phyloP scores from a whole-genome alignment of 2,113 vertebrate species.

The Leucosticte australis region DNA sequence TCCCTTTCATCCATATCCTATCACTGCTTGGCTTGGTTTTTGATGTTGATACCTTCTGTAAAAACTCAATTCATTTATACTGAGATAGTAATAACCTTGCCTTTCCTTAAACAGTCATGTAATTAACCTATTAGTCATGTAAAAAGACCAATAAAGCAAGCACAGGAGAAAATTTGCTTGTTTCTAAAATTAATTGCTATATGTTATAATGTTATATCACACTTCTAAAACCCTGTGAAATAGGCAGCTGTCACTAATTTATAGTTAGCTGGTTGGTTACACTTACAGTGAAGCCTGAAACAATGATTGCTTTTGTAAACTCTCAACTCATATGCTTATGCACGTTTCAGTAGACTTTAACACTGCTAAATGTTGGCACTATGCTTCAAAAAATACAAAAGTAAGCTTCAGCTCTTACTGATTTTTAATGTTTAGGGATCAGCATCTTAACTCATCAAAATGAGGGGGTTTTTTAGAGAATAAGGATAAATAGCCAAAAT shows the following conservation, averaged over 20 bases:
- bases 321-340: not conserved
- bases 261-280: not conserved
- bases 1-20: not conserved
- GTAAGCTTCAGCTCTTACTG: not conserved
- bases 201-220: not conserved
- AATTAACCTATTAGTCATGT: not conserved
- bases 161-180: not conserved
- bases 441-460: not conserved
- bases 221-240: not conserved
- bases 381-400: not conserved
- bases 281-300: not conserved
- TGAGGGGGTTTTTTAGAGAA: fast-evolving
- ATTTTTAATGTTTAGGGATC: not conserved
- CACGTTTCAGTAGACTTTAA: not conserved
- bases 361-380: not conserved
- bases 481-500: not conserved
- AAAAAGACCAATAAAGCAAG: not conserved
- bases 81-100: not conserved
- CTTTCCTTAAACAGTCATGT: not conserved
- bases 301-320: not conserved
- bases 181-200: conserved; percentile 5
- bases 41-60: not conserved
- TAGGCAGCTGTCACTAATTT: not conserved
- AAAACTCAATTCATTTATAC: not conserved
- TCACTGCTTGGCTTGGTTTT: not conserved